phyloP scores from a whole-genome alignment of 2,113 vertebrate genomes.

The Dolichotis patagonum region DNA sequence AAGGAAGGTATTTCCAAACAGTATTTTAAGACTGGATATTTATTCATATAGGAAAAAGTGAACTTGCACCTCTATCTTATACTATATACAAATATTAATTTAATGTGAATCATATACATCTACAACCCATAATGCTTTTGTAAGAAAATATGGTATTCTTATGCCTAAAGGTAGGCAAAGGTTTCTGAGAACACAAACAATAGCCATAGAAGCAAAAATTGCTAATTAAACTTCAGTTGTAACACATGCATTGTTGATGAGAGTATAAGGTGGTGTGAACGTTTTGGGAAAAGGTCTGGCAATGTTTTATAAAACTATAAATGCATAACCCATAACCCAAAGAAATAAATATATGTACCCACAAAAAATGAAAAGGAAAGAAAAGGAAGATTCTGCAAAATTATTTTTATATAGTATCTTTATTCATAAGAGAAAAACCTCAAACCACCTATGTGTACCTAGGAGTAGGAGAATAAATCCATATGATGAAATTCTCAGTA shows the following conservation, averaged over 20 bases:
- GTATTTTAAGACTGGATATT: not conserved
- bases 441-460: not conserved
- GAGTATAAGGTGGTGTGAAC: not conserved
- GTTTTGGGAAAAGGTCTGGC: not conserved
- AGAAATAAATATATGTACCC: not conserved
- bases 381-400: not conserved
- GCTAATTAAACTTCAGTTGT: not conserved
- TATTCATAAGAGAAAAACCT: not conserved
- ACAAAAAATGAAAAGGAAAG: not conserved
- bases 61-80: not conserved
- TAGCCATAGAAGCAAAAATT: not conserved
- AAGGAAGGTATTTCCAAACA: not conserved
- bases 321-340: not conserved
- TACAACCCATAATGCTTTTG: not conserved
- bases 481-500: not conserved
- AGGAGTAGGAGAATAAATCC: not conserved
- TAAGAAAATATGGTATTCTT: not conserved
- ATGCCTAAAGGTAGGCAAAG: not conserved
- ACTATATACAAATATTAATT: not conserved
- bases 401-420: not conserved
- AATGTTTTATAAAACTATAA: not conserved
- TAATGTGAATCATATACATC: not conserved
- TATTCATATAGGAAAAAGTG: not conserved
- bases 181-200: constrained; percentile 6
- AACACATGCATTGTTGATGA: not conserved